Conservation (phyloP, 2,797 vertebrate genomes). For the Pogonophryne albipinna region DNA sequence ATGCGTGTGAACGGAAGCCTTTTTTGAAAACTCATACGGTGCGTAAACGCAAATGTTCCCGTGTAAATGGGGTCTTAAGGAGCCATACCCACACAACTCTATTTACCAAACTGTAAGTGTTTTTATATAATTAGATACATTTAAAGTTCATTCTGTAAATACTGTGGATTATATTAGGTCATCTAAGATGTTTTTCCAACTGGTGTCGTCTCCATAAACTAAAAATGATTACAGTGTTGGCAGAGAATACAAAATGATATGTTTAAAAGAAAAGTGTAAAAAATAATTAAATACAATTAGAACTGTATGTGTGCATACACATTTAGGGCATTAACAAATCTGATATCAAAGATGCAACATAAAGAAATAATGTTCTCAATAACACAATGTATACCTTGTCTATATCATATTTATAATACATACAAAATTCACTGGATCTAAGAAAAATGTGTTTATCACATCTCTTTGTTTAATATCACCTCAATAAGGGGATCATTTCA, state of each 20-base stretch:
- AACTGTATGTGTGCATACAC: neutral
- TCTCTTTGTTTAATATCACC: neutral
- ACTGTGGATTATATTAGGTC: neutral
- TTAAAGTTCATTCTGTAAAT: neutral
- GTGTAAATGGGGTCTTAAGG: too few species aligned
- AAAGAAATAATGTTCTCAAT: neutral
- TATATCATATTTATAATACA: too few species aligned
- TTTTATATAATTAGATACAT: too few species aligned
- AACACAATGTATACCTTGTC: neutral
- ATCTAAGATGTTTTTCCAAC: constrained; percentile 5
- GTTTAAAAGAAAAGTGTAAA: too few species aligned
- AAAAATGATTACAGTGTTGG: neutral
- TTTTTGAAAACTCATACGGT: too few species aligned
- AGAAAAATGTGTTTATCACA: too few species aligned
- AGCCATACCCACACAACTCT: too few species aligned
- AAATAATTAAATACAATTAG: neutral
- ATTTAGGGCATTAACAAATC: neutral
- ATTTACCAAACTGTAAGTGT: too few species aligned
- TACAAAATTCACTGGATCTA: too few species aligned
- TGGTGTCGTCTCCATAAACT: neutral
- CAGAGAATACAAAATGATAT: too few species aligned
- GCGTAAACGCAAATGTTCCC: too few species aligned
- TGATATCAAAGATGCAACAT: neutral
- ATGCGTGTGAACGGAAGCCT: too few species aligned
- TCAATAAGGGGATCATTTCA: neutral